phyloP scores from a whole-genome alignment of 2,888 invertebrate species.

The Lordiphosa andalusiaca region DNA sequence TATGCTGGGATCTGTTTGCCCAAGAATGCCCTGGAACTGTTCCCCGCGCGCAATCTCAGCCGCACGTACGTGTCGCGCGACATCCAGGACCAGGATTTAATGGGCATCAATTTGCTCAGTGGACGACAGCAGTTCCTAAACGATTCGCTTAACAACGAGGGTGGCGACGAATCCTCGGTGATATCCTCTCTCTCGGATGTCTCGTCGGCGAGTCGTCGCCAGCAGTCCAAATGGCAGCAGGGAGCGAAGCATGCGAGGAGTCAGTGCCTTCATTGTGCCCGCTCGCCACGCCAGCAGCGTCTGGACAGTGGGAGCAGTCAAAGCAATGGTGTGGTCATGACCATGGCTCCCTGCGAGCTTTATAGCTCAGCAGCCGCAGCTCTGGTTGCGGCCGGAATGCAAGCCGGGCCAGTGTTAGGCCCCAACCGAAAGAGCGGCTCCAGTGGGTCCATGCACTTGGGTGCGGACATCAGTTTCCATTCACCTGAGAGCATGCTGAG shows the following conservation, averaged over 20 bases:
- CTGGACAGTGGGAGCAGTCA: constrained; percentile 13
- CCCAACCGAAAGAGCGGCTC: constrained; percentile 31
- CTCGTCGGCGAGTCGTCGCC: constrained; percentile 78
- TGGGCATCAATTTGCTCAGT: constrained; percentile 74
- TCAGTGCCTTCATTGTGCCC: constrained; percentile 78
- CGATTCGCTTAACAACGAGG: constrained; percentile 78
- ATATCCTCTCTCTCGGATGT: constrained; percentile 81
- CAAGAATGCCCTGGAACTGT: constrained; percentile 79
- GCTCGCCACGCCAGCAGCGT: constrained; percentile 70
- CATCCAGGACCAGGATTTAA: constrained; percentile 78
- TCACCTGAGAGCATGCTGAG: constrained; percentile 80
- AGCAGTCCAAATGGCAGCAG: constrained; percentile 68
- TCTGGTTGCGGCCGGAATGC: constrained; percentile 59
- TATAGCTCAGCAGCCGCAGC: constrained; percentile 63
- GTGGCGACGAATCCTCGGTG: constrained; percentile 78
- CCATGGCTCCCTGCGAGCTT: constrained; percentile 55
- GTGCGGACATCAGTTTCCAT: constrained; percentile 77
- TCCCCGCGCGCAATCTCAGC: constrained; percentile 76
- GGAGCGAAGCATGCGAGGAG: constrained; percentile 77
- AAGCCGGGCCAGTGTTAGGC: constrained; percentile 47
- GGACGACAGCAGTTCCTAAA: constrained; percentile 77
- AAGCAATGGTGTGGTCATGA: constrained; percentile 17
- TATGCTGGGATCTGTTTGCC: constrained; percentile 80
- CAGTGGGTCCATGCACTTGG: constrained; percentile 53
- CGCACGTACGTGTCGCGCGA: constrained; percentile 80